Conservation (phyloP, 2,113 vertebrate species). For the Hyperoodon ampullatus region DNA sequence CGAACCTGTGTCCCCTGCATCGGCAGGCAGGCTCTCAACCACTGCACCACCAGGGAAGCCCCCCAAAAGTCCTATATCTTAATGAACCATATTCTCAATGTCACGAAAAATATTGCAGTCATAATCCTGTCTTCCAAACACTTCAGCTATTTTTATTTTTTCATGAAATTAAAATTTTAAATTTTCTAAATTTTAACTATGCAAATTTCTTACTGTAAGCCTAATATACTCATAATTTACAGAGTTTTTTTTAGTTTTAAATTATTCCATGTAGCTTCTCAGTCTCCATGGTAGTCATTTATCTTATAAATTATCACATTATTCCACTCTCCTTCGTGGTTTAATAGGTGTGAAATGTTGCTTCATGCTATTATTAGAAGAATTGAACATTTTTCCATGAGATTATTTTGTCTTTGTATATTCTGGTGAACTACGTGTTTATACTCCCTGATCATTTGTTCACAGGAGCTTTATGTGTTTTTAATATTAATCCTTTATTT, state of each 20-base stretch:
- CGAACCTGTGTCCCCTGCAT: no score
- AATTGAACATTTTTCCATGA: not conserved
- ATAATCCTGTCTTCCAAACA: not conserved
- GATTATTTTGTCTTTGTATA: not conserved
- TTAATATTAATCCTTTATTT: not conserved
- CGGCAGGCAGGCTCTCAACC: no score
- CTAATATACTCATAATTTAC: not conserved
- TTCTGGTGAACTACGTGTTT: not conserved
- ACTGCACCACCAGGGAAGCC: no score
- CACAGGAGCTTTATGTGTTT: not conserved
- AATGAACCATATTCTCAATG: not conserved
- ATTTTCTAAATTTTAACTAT: not conserved
- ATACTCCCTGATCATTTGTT: not conserved
- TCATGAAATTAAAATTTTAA: not conserved
- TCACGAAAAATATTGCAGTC: not conserved
- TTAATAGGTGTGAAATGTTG: not conserved
- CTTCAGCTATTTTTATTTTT: slow-evolving; percentile 2
- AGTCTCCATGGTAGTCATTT: not conserved
- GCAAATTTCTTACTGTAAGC: not conserved
- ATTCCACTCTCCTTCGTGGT: not conserved
- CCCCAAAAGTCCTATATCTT: not conserved
- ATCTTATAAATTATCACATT: not conserved
- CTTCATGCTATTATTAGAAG: not conserved
- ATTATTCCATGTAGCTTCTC: not conserved
- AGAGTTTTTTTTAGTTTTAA: not conserved